Conservation (phyloP, 2,888 invertebrate species). For the Orchesellides sinensis region DNA sequence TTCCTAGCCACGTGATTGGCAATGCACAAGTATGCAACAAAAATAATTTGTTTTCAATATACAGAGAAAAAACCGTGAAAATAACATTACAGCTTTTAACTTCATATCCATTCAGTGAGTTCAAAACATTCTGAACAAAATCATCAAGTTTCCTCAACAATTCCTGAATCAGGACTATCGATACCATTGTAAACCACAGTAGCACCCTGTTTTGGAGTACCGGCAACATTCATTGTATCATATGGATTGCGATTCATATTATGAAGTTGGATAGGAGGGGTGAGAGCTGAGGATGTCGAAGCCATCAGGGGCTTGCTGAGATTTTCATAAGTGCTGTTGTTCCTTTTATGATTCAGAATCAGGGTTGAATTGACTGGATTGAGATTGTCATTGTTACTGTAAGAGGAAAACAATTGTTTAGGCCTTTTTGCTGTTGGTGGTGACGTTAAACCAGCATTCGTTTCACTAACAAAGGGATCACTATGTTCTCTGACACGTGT, state of each 20-base stretch:
- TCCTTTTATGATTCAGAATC: constrained; percentile 20
- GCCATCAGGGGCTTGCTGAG: constrained; percentile 10
- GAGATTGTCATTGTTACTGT: constrained; percentile 41
- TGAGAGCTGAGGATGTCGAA: constrained; percentile 13
- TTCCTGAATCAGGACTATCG: constrained; percentile 51
- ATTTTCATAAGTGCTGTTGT: constrained; percentile 39
- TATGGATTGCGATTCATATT: too few relatives aligned
- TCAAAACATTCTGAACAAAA: too few relatives aligned
- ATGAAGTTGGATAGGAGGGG: background rate
- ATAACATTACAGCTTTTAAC: too few relatives aligned
- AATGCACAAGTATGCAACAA: too few relatives aligned
- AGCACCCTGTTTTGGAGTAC: background rate
- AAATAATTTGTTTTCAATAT: too few relatives aligned
- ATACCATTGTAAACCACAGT: constrained; percentile 3
- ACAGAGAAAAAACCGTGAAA: too few relatives aligned
- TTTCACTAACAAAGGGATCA: constrained; percentile 37
- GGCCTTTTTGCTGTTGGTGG: constrained; percentile 42
- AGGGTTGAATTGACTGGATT: constrained; percentile 18
- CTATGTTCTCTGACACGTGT: constrained; percentile 29
- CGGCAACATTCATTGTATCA: background rate
- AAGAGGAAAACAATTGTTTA: constrained; percentile 17
- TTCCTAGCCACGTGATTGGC: too few relatives aligned
- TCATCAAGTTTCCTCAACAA: too few relatives aligned
- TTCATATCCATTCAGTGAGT: too few relatives aligned
- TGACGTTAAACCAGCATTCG: background rate